Evolutionary conservation across 2,797 vertebrate genomes (phyloP).

Genomic region (Eidolon dupreanum): DNA sequence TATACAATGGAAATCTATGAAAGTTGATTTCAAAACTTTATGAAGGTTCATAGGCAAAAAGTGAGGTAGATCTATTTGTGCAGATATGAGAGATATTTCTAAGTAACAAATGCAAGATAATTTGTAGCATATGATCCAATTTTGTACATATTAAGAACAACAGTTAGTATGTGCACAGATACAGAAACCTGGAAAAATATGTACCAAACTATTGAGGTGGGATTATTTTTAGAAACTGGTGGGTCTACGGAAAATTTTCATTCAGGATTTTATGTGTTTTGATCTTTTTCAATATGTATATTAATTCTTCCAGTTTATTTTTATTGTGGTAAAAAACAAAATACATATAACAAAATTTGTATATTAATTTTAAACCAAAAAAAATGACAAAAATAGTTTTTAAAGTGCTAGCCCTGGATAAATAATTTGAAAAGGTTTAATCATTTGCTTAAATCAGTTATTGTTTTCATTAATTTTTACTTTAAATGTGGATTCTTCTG

Average conservation of each 20-base stretch:
- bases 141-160: constrained; percentile 12
- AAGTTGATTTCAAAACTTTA: background rate
- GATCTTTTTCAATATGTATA: background rate
- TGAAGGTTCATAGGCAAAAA: background rate
- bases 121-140: background rate
- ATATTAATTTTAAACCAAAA: constrained; percentile 21
- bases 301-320: background rate
- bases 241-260: background rate
- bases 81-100: background rate
- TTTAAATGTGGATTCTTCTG: background rate
- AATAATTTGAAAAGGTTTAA: background rate
- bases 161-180: background rate
- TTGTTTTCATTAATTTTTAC: background rate
- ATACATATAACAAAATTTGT: background rate
- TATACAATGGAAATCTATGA: background rate
- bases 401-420: background rate
- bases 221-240: constrained; percentile 26
- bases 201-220: background rate
- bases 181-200: background rate
- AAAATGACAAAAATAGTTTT: constrained; percentile 2
- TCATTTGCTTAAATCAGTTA: background rate
- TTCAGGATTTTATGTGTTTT: constrained; percentile 26
- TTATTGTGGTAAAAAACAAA: background rate
- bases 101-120: background rate
- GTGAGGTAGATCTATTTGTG: background rate